A percentile compares a stretch with the other conserved stretches of the same genome.
Evolutionary conservation across 2,888 invertebrate genomes (phyloP).

Genomic region (Tethea ocularis): DNA sequence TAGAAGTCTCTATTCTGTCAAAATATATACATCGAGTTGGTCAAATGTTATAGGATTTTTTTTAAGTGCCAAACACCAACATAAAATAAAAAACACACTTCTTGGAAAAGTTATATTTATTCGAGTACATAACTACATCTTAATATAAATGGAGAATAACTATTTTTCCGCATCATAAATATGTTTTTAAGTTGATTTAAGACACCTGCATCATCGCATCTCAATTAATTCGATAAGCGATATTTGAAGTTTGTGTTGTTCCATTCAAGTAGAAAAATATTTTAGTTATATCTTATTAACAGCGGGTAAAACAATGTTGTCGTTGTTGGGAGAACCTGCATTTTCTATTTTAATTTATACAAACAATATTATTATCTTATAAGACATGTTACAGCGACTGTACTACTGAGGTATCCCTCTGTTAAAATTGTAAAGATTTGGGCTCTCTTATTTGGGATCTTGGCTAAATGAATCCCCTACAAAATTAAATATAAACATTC

Average conservation of each 20-base stretch:
- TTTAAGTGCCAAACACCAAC: too few relatives aligned
- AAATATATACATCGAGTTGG: too few relatives aligned
- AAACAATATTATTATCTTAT: slow-evolving; percentile 20
- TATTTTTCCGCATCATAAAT: slow-evolving; percentile 81
- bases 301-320: slow-evolving; percentile 55
- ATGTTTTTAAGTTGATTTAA: slow-evolving; percentile 75
- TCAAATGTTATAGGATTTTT: too few relatives aligned
- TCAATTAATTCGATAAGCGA: slow-evolving; percentile 62
- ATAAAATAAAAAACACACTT: slow-evolving; percentile 39
- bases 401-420: neutral
- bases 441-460: neutral
- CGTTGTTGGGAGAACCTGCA: slow-evolving; percentile 53
- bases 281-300: slow-evolving; percentile 52
- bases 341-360: slow-evolving; percentile 32
- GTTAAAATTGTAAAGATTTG: neutral
- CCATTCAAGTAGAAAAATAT: slow-evolving; percentile 73
- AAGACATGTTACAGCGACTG: slow-evolving; percentile 17
- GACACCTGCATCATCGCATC: slow-evolving; percentile 67
- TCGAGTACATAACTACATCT: slow-evolving; percentile 85
- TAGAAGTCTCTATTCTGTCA: too few relatives aligned
- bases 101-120: slow-evolving; percentile 84
- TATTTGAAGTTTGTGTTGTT: slow-evolving; percentile 67
- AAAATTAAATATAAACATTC: neutral
- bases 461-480: neutral
- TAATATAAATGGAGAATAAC: slow-evolving; percentile 82